Percentiles rank a stretch among this genome's conserved stretches.
Evolutionary conservation across 2,797 vertebrate genomes (phyloP).

Genomic region (Danio jaintianensis): DNA sequence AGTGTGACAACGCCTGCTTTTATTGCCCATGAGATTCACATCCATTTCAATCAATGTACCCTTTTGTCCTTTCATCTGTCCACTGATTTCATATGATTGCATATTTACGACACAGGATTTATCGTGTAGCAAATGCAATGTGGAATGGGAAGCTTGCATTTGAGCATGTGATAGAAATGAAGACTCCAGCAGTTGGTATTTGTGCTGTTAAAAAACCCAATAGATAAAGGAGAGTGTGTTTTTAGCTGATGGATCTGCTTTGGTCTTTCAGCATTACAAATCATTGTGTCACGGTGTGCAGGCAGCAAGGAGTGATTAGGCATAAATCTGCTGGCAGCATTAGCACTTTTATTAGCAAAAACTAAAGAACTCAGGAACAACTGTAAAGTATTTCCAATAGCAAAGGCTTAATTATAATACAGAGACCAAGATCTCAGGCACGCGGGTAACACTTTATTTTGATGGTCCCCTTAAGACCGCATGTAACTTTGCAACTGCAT

Average conservation of each 20-base stretch:
- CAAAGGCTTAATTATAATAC: too few relatives aligned
- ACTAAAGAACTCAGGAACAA: too few relatives aligned
- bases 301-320: too few relatives aligned
- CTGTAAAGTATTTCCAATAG: too few relatives aligned
- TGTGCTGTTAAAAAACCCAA: conserved; percentile 25
- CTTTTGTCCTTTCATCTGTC: conserved; percentile 35
- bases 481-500: too few relatives aligned
- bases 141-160: background rate
- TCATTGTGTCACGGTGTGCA: too few relatives aligned
- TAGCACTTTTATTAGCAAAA: too few relatives aligned
- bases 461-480: too few relatives aligned
- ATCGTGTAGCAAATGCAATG: conserved; percentile 18
- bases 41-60: conserved; percentile 43
- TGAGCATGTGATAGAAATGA: background rate
- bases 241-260: conserved; percentile 8
- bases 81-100: conserved; percentile 7
- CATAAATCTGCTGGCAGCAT: too few relatives aligned
- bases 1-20: conserved; percentile 61
- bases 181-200: background rate
- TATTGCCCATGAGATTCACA: conserved; percentile 45
- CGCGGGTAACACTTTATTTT: too few relatives aligned
- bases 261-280: conserved; percentile 30
- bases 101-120: background rate
- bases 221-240: background rate
- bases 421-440: too few relatives aligned